phyloP scores from a whole-genome alignment of 2,888 invertebrate genomes.

The Patella depressa region DNA sequence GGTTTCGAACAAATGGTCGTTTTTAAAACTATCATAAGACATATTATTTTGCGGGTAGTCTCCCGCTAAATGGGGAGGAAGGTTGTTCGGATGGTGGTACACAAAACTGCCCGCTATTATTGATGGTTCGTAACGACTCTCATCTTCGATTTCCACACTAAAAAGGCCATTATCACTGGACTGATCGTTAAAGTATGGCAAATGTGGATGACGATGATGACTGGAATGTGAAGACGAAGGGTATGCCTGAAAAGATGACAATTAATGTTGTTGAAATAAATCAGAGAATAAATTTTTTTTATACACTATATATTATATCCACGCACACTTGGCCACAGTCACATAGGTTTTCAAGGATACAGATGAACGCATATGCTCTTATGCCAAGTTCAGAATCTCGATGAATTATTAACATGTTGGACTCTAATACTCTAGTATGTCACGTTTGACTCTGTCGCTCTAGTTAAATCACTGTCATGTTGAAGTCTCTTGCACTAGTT shows the following conservation, averaged over 20 bases:
- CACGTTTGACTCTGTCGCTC: too few relatives aligned
- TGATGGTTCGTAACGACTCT: slow-evolving; percentile 40
- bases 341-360: too few relatives aligned
- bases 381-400: too few relatives aligned
- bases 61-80: slow-evolving; percentile 35
- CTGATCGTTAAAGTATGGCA: slow-evolving; percentile 24
- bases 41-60: slow-evolving; percentile 24
- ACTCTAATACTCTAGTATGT: too few relatives aligned
- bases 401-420: too few relatives aligned
- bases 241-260: not conserved
- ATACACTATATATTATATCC: too few relatives aligned
- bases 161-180: slow-evolving; percentile 36
- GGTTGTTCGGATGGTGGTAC: slow-evolving; percentile 40
- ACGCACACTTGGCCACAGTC: too few relatives aligned
- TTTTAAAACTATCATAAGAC: slow-evolving; percentile 42
- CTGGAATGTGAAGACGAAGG: slow-evolving; percentile 19
- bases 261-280: not conserved
- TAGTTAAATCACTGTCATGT: too few relatives aligned
- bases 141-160: slow-evolving; percentile 25
- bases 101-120: slow-evolving; percentile 42
- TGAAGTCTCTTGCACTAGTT: too few relatives aligned
- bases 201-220: slow-evolving; percentile 19
- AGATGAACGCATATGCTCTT: too few relatives aligned
- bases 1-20: slow-evolving; percentile 36
- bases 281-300: too few relatives aligned